Conservation (phyloP, 35 echinoderm and acorn worm species). For the Acanthaster planci region DNA sequence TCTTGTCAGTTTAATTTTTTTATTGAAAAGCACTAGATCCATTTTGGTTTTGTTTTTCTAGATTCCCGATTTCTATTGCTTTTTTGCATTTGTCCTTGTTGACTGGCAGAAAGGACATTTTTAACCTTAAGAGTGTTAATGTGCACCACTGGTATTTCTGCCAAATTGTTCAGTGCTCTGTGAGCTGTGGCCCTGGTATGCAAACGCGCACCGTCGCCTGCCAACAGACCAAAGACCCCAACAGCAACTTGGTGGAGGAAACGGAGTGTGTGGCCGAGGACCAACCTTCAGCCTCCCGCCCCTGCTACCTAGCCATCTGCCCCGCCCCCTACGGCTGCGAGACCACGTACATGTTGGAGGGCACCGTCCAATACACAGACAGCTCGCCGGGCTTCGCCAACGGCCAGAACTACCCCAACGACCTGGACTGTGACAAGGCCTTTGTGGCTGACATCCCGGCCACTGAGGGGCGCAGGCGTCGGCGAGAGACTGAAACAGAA, state of each 20-base stretch:
- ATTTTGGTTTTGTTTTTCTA: too few species aligned
- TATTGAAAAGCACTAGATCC: too few species aligned
- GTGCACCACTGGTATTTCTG: not conserved
- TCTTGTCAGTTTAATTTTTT: too few species aligned
- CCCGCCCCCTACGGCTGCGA: conserved; percentile 59
- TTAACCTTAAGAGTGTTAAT: too few species aligned
- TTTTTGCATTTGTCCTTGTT: too few species aligned
- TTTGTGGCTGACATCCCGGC: conserved; percentile 22
- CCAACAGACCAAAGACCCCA: conserved; percentile 18
- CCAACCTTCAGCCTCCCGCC: conserved; percentile 16
- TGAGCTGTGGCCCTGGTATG: conserved; percentile 62
- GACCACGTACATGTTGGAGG: conserved; percentile 13
- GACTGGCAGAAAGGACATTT: too few species aligned
- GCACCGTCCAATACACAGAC: not conserved
- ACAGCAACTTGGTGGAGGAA: not conserved
- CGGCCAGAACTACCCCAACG: conserved; percentile 48
- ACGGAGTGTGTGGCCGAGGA: conserved; percentile 29
- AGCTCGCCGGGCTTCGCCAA: conserved; percentile 62
- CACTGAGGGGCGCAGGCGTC: not conserved
- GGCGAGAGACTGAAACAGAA: not conserved
- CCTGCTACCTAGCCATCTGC: conserved; percentile 38
- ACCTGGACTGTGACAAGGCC: conserved; percentile 47
- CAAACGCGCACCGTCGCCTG: conserved; percentile 47
- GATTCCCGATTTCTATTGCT: too few species aligned
- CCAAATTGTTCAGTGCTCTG: conserved; percentile 69